Conservation (phyloP, 2,888 invertebrate genomes). For the Pteria penguin region DNA sequence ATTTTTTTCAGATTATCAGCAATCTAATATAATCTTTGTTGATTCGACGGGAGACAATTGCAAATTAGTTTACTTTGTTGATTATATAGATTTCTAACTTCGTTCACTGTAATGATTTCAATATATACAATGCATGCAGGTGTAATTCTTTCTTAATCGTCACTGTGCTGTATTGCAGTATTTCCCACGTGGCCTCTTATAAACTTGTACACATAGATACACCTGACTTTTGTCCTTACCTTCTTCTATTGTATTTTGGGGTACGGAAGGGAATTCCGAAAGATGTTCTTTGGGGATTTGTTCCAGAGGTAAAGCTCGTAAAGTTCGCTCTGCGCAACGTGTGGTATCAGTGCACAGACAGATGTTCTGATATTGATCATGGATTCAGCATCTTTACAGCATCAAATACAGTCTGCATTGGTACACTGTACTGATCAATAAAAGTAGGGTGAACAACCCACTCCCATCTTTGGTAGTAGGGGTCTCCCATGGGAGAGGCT, state of each 20-base stretch:
- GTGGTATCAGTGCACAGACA: neutral
- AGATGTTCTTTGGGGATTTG: neutral
- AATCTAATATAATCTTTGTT: too few relatives aligned
- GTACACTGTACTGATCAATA: constrained; percentile 7
- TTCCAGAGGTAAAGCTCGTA: neutral
- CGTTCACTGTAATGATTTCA: too few relatives aligned
- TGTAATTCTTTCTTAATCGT: too few relatives aligned
- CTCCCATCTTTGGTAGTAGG: neutral
- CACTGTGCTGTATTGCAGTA: too few relatives aligned
- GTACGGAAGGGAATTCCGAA: neutral
- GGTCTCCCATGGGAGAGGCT: neutral
- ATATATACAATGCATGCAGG: too few relatives aligned
- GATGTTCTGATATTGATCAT: neutral
- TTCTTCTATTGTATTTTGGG: neutral
- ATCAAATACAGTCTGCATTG: neutral
- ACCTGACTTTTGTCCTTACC: neutral
- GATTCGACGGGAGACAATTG: too few relatives aligned
- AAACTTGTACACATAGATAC: neutral
- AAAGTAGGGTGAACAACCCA: neutral
- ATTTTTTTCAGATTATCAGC: too few relatives aligned
- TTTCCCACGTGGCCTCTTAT: neutral
- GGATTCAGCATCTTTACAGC: constrained; percentile 2
- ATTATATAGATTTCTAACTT: too few relatives aligned
- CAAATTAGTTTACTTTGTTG: too few relatives aligned
- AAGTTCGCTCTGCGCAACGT: neutral